Evolutionary conservation across 2,797 vertebrate species (phyloP).

Genomic region (Leontocebus nigricollis): DNA sequence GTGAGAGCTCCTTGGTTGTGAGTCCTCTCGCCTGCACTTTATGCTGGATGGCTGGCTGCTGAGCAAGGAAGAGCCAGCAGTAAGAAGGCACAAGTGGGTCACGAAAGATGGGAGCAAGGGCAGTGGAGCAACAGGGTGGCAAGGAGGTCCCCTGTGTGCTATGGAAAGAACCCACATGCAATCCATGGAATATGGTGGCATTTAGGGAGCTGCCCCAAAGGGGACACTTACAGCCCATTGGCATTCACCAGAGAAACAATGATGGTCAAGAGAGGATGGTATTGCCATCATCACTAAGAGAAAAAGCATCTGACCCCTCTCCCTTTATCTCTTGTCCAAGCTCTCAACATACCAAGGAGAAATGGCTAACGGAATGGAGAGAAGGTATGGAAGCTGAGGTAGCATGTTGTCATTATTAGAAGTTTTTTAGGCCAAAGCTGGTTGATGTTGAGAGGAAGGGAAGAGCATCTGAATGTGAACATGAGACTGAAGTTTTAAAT

Average conservation of each 20-base stretch:
- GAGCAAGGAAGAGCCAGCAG: background rate
- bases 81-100: background rate
- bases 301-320: background rate
- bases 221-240: background rate
- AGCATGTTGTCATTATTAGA: background rate
- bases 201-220: background rate
- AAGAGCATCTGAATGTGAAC: background rate
- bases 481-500: background rate
- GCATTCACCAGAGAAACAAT: background rate
- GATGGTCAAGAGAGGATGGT: background rate
- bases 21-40: background rate
- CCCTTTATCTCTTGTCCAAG: background rate
- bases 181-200: background rate
- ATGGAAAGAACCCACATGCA: accelerated
- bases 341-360: too few relatives aligned
- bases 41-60: background rate
- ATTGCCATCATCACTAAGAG: background rate
- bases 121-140: accelerated
- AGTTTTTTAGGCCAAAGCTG: background rate
- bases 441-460: background rate
- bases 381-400: accelerated
- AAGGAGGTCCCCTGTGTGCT: accelerated
- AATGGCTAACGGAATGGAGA: background rate
- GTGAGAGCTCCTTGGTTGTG: background rate
- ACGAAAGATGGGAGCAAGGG: background rate